These are phyloP conservation scores for Neotragus pygmaeus DNA, from an alignment of 2,113 vertebrate genomes.

Conservation along the genomic window DNA sequence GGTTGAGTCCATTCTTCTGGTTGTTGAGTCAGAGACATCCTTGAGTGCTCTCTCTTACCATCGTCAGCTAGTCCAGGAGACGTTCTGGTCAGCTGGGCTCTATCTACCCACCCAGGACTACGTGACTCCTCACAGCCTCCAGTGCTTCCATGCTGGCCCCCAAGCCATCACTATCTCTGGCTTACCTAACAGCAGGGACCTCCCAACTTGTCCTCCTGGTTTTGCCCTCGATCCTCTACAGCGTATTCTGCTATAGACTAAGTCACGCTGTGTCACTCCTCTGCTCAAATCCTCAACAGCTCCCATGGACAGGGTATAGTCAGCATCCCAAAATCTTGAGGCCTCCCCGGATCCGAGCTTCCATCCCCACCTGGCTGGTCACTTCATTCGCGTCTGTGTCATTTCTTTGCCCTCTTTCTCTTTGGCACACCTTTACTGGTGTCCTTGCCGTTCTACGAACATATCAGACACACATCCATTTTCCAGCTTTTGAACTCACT, in stretches of 20 bases:
- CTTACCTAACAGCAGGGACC: neutral
- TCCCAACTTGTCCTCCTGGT: neutral
- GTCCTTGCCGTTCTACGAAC: neutral
- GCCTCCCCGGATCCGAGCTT: neutral
- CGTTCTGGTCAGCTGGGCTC: rapidly evolving
- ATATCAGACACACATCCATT: neutral
- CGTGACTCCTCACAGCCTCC: neutral
- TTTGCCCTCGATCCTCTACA: neutral
- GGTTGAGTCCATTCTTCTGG: neutral
- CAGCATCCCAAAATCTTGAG: neutral
- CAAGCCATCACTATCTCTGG: neutral
- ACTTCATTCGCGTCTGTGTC: rapidly evolving
- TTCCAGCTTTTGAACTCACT: neutral
- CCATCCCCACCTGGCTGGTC: rapidly evolving
- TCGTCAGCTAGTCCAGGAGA: neutral
- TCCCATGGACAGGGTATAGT: neutral
- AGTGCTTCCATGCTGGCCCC: neutral
- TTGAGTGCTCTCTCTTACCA: neutral
- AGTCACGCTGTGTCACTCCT: too few species aligned
- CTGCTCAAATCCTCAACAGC: neutral
- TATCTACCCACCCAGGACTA: rapidly evolving
- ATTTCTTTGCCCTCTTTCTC: neutral
- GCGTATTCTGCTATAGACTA: neutral
- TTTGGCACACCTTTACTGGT: rapidly evolving
- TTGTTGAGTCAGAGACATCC: neutral